phyloP scores from a whole-genome alignment of 2,888 invertebrate species.

The Pheosia tremula region DNA sequence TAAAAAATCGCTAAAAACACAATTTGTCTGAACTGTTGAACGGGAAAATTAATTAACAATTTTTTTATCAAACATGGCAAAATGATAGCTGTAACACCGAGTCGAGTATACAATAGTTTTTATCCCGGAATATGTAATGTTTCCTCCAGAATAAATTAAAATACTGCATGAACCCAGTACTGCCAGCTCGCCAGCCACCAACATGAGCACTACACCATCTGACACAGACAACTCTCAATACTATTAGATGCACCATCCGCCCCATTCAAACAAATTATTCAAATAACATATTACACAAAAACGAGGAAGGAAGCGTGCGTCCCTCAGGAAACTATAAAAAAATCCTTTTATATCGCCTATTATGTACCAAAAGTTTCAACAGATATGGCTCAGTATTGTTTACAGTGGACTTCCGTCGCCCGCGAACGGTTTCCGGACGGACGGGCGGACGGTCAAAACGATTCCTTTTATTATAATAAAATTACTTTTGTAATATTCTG shows the following conservation, averaged over 20 bases:
- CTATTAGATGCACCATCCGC: not conserved
- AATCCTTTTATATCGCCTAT: constrained; percentile 45
- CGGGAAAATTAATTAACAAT: no score
- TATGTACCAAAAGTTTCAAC: constrained; percentile 40
- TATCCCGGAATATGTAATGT: no score
- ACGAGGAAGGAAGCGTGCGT: constrained; percentile 46
- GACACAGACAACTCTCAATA: not conserved
- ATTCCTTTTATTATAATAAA: constrained; percentile 32
- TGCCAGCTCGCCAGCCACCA: no score
- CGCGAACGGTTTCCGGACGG: constrained; percentile 40
- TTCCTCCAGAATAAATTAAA: no score
- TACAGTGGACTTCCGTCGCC: constrained; percentile 65
- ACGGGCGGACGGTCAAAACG: constrained; percentile 37
- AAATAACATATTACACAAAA: constrained; percentile 34
- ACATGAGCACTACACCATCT: no score
- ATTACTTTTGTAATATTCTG: constrained; percentile 13
- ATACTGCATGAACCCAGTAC: no score
- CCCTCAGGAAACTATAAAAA: constrained; percentile 45
- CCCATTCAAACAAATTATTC: not conserved
- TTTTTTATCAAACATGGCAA: no score
- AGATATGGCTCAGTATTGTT: constrained; percentile 43
- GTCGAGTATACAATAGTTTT: no score
- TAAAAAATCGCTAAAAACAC: no score
- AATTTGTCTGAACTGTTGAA: no score
- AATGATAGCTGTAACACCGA: no score